A percentile compares a stretch with the other conserved stretches of the same genome.
Evolutionary conservation across 2,888 invertebrate genomes (phyloP).

Genomic region (Ormia ochracea): DNA sequence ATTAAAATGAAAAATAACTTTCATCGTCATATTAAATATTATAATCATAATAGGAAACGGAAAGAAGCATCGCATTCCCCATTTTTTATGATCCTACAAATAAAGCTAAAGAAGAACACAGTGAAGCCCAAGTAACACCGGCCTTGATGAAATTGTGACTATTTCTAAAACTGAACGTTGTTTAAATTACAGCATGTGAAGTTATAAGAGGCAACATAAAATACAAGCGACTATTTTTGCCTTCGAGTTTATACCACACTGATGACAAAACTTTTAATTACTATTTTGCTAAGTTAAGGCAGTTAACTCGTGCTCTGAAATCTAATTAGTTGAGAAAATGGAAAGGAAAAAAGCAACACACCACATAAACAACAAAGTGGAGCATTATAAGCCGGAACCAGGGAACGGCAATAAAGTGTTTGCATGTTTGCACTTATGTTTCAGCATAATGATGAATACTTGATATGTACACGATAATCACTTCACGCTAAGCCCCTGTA

Average conservation of each 20-base stretch:
- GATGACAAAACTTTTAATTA: conserved; percentile 75
- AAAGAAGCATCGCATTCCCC: neutral
- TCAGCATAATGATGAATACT: neutral
- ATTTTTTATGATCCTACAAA: conserved; percentile 10
- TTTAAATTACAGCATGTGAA: conserved; percentile 17
- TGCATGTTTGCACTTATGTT: neutral
- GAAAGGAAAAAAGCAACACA: neutral
- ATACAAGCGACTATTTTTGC: conserved; percentile 11
- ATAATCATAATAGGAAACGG: neutral
- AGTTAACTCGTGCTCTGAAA: conserved; percentile 73
- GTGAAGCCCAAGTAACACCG: neutral
- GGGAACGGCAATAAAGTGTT: neutral
- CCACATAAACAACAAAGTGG: neutral
- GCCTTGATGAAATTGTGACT: neutral
- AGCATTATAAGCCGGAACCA: neutral
- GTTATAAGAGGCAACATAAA: conserved; percentile 2
- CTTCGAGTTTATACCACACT: conserved; percentile 38
- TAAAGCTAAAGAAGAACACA: conserved; percentile 7
- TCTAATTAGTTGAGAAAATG: conserved; percentile 68
- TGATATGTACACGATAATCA: conserved; percentile 12
- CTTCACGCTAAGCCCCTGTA: conserved; percentile 15
- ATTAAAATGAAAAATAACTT: neutral
- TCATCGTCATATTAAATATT: neutral
- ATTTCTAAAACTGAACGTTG: conserved; percentile 33
- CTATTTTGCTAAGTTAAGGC: conserved; percentile 69